A percentile compares a stretch with the other conserved stretches of the same genome.
Conservation (phyloP, 2,113 vertebrate species). For the Oxyura jamaicensis region DNA sequence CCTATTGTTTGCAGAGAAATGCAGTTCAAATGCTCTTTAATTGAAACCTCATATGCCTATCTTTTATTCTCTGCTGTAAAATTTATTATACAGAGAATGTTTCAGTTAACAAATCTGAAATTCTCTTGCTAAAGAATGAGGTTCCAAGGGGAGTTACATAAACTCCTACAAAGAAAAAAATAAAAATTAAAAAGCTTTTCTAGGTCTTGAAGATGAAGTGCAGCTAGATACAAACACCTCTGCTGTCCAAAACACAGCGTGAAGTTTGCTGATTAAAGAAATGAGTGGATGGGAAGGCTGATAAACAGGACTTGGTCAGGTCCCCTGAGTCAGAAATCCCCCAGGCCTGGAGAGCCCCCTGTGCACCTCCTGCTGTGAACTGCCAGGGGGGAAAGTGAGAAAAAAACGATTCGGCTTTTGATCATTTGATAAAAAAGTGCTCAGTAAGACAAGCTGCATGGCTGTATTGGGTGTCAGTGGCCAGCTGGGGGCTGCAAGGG, state of each 20-base stretch:
- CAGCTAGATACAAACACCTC: not conserved
- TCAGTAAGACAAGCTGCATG: not conserved
- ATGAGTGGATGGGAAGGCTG: not conserved
- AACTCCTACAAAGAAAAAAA: not conserved
- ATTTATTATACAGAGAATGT: slow-evolving; percentile 11
- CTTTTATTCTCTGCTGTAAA: not conserved
- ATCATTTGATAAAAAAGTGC: not conserved
- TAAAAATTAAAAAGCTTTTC: not conserved
- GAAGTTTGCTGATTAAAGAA: not conserved
- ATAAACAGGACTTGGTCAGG: not conserved
- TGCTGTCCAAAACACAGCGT: not conserved
- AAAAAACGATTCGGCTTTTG: not conserved
- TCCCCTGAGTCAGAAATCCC: not conserved
- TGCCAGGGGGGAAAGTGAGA: not conserved
- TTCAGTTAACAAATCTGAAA: slow-evolving; percentile 24
- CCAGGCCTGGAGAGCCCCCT: not conserved
- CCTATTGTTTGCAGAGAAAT: slow-evolving; percentile 18
- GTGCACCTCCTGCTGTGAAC: fast-evolving
- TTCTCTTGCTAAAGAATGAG: not conserved
- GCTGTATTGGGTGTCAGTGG: not conserved
- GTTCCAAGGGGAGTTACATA: not conserved
- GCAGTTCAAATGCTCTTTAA: slow-evolving; percentile 1
- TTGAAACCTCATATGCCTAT: not conserved
- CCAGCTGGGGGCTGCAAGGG: not conserved
- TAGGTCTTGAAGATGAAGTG: not conserved